Percentiles rank a stretch among this genome's conserved stretches.
These are phyloP conservation scores for Drosophila nigrodunni DNA, from an alignment of 1,140 invertebrate species.

Conservation along the genomic window DNA sequence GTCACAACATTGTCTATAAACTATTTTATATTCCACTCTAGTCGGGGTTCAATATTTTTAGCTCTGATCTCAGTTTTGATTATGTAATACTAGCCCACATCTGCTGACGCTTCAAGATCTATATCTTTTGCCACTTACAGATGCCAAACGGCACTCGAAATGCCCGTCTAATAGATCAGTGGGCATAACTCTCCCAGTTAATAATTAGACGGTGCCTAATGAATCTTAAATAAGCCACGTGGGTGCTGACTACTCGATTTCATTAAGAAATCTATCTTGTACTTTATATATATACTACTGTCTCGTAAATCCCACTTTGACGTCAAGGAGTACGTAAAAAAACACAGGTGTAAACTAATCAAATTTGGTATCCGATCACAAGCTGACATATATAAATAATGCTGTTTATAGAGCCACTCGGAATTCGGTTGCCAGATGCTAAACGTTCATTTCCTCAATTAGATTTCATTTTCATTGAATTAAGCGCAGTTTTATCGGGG, in stretches of 20 bases:
- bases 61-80: constrained; percentile 9
- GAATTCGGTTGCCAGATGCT: constrained; percentile 31
- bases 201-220: constrained; percentile 36
- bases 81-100: constrained; percentile 8
- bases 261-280: constrained; percentile 22
- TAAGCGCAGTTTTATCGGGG: constrained; percentile 3
- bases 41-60: constrained; percentile 10
- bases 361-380: constrained; percentile 19
- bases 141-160: constrained; percentile 3
- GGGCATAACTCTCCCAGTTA: constrained; percentile 28
- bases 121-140: constrained; percentile 8
- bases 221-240: constrained; percentile 60
- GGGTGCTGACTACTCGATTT: constrained; percentile 35
- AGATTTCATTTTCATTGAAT: constrained; percentile 61
- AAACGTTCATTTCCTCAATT: constrained; percentile 82
- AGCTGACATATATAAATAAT: constrained; percentile 20
- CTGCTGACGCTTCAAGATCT: constrained; percentile 5
- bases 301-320: neutral
- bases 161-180: constrained; percentile 8
- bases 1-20: neutral
- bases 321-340: neutral
- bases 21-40: neutral
- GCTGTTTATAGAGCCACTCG: constrained; percentile 1
- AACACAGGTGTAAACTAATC: constrained; percentile 11
- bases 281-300: constrained; percentile 11